Conservation (phyloP, 1,140 invertebrate species). For the Achatina immaculata region DNA sequence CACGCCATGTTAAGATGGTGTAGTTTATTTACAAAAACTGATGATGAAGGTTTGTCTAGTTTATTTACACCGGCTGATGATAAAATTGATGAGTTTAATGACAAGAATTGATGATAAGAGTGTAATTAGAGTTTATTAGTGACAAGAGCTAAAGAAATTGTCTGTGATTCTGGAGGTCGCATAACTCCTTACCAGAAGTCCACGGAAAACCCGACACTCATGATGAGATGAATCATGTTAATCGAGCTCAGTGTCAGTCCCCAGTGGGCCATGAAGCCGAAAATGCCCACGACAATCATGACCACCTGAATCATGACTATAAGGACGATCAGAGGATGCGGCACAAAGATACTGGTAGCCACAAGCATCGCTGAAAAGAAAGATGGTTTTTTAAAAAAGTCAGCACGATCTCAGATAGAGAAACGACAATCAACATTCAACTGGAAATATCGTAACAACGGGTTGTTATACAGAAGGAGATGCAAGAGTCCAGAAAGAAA, state of each 20-base stretch:
- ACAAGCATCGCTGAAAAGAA: constrained; percentile 90
- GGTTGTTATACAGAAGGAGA: too few relatives aligned
- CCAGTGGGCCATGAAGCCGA: constrained; percentile 97
- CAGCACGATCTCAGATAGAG: neutral
- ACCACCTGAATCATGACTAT: constrained; percentile 97
- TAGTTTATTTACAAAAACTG: too few relatives aligned
- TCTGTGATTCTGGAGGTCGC: neutral
- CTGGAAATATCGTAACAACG: neutral
- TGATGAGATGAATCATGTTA: constrained; percentile 98
- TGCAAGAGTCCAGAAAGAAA: too few relatives aligned
- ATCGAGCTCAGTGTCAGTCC: constrained; percentile 95
- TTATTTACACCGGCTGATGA: too few relatives aligned
- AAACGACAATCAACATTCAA: neutral
- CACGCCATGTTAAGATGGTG: too few relatives aligned
- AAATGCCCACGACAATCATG: constrained; percentile 93
- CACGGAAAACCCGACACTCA: constrained; percentile 98
- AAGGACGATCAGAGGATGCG: constrained; percentile 90
- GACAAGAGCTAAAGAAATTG: neutral
- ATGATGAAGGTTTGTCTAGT: too few relatives aligned
- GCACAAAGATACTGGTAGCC: constrained; percentile 96
- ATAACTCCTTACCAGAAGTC: constrained; percentile 73
- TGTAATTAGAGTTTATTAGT: neutral
- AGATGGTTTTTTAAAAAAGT: neutral
- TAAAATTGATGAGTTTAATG: too few relatives aligned
- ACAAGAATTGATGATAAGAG: neutral